These are phyloP conservation scores for Mesocricetus auratus DNA, from an alignment of 2,113 vertebrate species.

Conservation along the genomic window DNA sequence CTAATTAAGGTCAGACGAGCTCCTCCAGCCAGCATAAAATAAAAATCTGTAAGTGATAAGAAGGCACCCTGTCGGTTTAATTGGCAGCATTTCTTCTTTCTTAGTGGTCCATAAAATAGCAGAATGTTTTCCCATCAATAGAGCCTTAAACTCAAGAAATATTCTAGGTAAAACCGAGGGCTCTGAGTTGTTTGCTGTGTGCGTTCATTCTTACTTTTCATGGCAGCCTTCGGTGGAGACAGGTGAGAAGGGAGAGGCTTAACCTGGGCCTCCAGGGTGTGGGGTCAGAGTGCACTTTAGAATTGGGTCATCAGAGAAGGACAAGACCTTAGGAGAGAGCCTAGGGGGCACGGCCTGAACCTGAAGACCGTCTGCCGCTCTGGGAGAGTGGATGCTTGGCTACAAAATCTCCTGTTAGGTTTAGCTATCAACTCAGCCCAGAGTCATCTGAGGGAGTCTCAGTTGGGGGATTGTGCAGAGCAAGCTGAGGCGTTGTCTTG, in stretches of 20 bases:
- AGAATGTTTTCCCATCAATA: accelerated
- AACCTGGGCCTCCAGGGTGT: accelerated
- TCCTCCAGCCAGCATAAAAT: background rate
- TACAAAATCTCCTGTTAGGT: background rate
- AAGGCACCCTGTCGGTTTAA: background rate
- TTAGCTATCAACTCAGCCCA: background rate
- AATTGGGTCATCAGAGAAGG: background rate
- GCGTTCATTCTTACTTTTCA: accelerated
- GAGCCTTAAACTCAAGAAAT: background rate
- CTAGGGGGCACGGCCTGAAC: background rate
- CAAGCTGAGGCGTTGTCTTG: background rate
- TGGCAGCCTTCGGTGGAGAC: accelerated
- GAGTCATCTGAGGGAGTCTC: background rate
- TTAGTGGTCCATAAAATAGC: conserved; percentile 40
- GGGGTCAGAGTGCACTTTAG: background rate
- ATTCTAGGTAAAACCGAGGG: background rate
- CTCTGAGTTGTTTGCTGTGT: accelerated
- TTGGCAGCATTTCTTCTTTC: conserved; percentile 60
- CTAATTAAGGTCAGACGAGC: conserved; percentile 34
- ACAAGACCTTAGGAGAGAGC: accelerated
- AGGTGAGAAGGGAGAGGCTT: background rate
- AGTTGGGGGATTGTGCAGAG: background rate
- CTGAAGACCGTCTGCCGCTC: background rate
- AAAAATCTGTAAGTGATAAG: background rate
- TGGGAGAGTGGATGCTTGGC: accelerated